Evolutionary conservation across 2,888 invertebrate genomes (phyloP), one percentile per base, ranked within the genome.

Genomic region (Dasypogon diadema): DNA sequence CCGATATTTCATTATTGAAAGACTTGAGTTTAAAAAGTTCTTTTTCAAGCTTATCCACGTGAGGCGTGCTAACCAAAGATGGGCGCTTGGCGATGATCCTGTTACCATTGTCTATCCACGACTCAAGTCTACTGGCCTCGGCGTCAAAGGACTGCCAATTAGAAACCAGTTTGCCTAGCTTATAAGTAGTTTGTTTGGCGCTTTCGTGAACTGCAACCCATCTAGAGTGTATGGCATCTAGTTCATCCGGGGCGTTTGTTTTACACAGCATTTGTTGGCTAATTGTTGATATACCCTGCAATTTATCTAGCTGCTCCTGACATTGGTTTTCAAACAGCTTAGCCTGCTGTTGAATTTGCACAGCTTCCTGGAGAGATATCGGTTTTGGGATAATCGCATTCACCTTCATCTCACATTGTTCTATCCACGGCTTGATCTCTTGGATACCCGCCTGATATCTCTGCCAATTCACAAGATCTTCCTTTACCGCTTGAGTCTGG

Each of bases 361-460:
- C 88, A n/a, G 96, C 96, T 87, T 98, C 96, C 78, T 91, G 88
- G 72, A 97, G 87, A 54, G 91, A 91, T 2, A 90, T 87, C 16
- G 96, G 96, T 84, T 94, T 95, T 3, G 92, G 81, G 80, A 83
- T 81, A 80, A 84, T 82, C 73, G 82, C 83, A 83, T 85, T 86
- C 82, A 95, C 89, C 86, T 92, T 93, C n/a, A 91, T 86, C 87
- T 97, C 97, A 16, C 94, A 93, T 83, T 93, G 90, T 83, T 96
- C 94, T 75, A 98, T 90, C 93, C 96, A 95, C 0, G 96, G 96
- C 83, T 93, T 92, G 68, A 97, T 90, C 84, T 93, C 91, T 77
- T 92, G 90, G 30, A 96, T 89, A 74, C 91, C 92, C 55, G 90
- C 89, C 85, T 96, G 94, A 85, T 95, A 96, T 81, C 91, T 91